phyloP scores from a whole-genome alignment of 2,888 invertebrate genomes.

The Chloroclysta siterata region DNA sequence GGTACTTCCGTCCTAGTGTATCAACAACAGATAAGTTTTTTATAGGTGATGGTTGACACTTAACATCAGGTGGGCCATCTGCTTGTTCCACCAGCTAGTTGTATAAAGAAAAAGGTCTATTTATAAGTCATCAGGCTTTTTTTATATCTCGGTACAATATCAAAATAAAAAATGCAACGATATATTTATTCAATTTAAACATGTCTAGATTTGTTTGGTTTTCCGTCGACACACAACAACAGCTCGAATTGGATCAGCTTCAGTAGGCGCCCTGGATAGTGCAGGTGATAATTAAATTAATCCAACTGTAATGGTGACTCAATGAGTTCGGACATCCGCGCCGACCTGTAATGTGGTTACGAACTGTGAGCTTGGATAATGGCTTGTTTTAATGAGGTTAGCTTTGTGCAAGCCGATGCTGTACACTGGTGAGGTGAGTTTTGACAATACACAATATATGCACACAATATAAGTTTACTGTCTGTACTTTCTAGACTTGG shows the following conservation, averaged over 20 bases:
- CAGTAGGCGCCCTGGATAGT: conserved; percentile 1
- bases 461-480: no score
- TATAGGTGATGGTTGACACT: no score
- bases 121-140: no score
- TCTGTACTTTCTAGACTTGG: no score
- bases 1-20: no score
- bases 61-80: no score
- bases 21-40: no score
- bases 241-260: conserved; percentile 5
- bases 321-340: conserved; percentile 44
- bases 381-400: conserved; percentile 23
- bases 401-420: conserved; percentile 4
- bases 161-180: background rate
- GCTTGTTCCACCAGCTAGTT: no score
- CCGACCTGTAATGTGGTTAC: conserved; percentile 23
- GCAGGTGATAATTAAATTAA: conserved; percentile 54
- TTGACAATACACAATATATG: no score
- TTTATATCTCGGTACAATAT: no score
- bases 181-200: background rate
- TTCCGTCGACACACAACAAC: background rate
- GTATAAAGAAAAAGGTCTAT: no score
- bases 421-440: background rate
- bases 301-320: conserved; percentile 48
- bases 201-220: background rate
- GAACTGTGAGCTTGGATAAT: conserved; percentile 18